Evolutionary conservation across 2,797 vertebrate genomes (phyloP), one percentile per base, ranked within the genome.

Genomic region (Acrocephalus scirpaceus): DNA sequence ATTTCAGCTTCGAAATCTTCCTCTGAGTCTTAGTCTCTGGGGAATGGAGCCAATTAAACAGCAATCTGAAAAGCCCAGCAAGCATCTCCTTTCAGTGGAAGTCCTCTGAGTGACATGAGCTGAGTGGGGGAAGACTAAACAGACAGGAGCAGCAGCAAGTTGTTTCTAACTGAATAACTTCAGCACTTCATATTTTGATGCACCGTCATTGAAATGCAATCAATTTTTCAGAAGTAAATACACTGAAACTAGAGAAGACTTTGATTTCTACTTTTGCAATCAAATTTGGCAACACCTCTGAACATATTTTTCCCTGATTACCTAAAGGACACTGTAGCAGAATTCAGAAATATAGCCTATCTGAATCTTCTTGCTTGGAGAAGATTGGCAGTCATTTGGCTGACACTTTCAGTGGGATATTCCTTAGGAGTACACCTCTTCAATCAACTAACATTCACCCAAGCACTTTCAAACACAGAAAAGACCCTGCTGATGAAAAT

Each of bases 1-100:
- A 72, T 86, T 92, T 95, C 56, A 81, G 54, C 90, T 65, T 84
- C 3, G 22, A 66, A 72, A 93, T 74, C n/a, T 66, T 85, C 48
- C 73, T 65, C 73, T 53, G 61, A 93, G 45, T 65, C 58, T 89
- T 66, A 38, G 38, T 51, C 70, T 81, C 92, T 45, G 62, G 86
- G 84, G 94, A 93, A 88, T 22, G 10, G 69, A 84, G 62, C 76
- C 84, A 94, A 95, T 89, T 92, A 90, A 88, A 88, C 25, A 64
- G n/a, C 78, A 92, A 61, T 69, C 62, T 85, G 78, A 42, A 53
- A 88, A 91, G 58, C 72, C 50, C n/a, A 47, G 1, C 15, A 86
- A 51, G 56, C 62, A 72, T 65, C 61, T 34, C 67, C 60, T 90
- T 86, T 74, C 81, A 76, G 2, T 79, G 44, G 32, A 78, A 88